Base-by-base conservation (phyloP, 2,888 invertebrate species). In the Platerodrilus igneus region DNA sequence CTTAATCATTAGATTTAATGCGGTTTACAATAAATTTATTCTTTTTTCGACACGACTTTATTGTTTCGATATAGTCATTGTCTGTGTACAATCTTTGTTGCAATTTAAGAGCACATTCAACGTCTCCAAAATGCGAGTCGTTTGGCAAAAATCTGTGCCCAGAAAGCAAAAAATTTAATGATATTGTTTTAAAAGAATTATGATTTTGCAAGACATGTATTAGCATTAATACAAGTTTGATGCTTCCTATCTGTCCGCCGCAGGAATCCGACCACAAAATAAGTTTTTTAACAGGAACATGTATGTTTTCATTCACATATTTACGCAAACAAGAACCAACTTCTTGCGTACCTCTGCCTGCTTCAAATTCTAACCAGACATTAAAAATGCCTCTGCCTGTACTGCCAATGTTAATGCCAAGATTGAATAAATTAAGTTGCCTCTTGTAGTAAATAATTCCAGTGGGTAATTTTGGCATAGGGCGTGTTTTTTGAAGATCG, bases 261-360 rank as follows among this genome's bases (percentile, higher is more conserved):
- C 52, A 53, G 11, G 50, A 53, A 37, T 56, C 52, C 10, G 37
- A n/a, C n/a, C n/a, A n/a, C n/a, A n/a, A n/a, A n/a, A n/a, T n/a
- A n/a, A n/a, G n/a, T n/a, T n/a, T n/a, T n/a, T n/a, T n/a, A n/a
- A n/a, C n/a, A n/a, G n/a, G n/a, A n/a, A n/a, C n/a, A n/a, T n/a
- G n/a, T n/a, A n/a, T n/a, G n/a, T n/a, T n/a, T n/a, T n/a, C n/a
- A n/a, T n/a, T n/a, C n/a, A n/a, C n/a, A n/a, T n/a, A n/a, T n/a
- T 45, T 48, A 33, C 42, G 36, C 15, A 52, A 27, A 31, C 55
- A 56, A 6, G 51, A 50, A 19, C 45, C 49, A 9, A 48, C 50
- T 40, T 53, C 53, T 30, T 52, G 53, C 5, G 53, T 47, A 25
- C 55, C 55, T 9, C 56, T 41, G 14, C 52, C 56, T 20, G 51